phyloP scores from a whole-genome alignment of 1,140 invertebrate genomes.

The Pseudomyrmex sp. region DNA sequence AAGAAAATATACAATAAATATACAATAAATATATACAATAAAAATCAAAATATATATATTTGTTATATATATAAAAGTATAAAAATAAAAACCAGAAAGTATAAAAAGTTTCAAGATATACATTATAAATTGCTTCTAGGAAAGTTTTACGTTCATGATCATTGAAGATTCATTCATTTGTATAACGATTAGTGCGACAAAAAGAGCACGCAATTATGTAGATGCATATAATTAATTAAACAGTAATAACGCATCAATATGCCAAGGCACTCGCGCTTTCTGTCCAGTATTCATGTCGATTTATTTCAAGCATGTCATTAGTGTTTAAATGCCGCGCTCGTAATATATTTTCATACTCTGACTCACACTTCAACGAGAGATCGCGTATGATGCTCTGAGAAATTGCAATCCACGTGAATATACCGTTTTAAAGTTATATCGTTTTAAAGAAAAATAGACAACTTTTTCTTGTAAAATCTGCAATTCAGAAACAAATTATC shows the following conservation, averaged over 20 bases:
- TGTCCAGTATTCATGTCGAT: background rate
- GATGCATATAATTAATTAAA: background rate
- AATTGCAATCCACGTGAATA: constrained; percentile 38
- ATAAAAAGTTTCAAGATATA: too few relatives aligned
- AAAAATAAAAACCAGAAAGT: background rate
- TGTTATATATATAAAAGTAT: too few relatives aligned
- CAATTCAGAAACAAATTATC: too few relatives aligned
- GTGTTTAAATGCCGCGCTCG: constrained; percentile 22
- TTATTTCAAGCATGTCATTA: constrained; percentile 3
- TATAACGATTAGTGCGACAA: background rate
- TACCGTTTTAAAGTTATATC: too few relatives aligned
- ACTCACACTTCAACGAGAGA: constrained; percentile 50
- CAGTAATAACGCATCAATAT: background rate
- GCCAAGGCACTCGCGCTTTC: background rate
- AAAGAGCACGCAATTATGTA: background rate
- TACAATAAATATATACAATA: too few relatives aligned
- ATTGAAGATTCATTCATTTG: constrained; percentile 40
- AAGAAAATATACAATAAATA: too few relatives aligned
- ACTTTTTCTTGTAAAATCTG: too few relatives aligned
- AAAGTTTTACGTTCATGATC: too few relatives aligned
- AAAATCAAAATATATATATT: too few relatives aligned
- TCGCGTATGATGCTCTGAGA: constrained; percentile 31
- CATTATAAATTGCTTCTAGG: too few relatives aligned
- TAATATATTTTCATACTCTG: constrained; percentile 60
- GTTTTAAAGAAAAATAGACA: too few relatives aligned